Evolutionary conservation across 2,797 vertebrate species (phyloP), one percentile per base, ranked within the genome.

Genomic region (Phyllotis vaccarum): DNA sequence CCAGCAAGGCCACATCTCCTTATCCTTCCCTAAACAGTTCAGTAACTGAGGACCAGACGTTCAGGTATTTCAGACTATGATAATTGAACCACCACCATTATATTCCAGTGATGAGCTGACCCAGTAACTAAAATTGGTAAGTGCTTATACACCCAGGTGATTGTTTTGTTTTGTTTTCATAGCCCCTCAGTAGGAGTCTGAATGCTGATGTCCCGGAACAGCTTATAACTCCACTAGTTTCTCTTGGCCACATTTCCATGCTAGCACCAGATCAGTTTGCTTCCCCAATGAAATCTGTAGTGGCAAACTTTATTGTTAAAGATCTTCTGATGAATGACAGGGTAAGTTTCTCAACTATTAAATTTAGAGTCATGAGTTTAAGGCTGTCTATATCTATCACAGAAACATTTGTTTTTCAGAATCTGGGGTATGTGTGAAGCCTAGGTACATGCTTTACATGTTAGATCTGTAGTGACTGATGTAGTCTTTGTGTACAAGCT

Each of bases 241-340:
- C 99, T 49, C 96, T 99, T 98, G 99, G 99, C 76, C 99, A 99
- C 97, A 99, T 99, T 98, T 99, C 99, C 93, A 99, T 99, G 99
- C 98, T 99, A 98, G 99, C 99, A 86, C 99, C 99, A 94, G 99
- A 99, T 98, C 99, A 99, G 97, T 99, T 99, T 98, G 99, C 99
- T 75, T 99, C 99, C 85, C 99, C 99, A 86, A 99, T 99, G 99
- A 99, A 99, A 98, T 99, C 99, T 94, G 99, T 99, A 46, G 99
- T 99, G 96, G 99, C 99, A 95, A 99, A 99, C 98, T 99, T 99
- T 97, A 99, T 99, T 78, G 99, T 99, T 95, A 99, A 99, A 98
- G 99, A 99, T 98, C 98, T 99, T 94, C 99, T 99, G 64, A 99
- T 99, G 99, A 99, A 99, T 93, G 99, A 99, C 98, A 98, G 99